Percentiles rank a stretch among this genome's conserved stretches.
Evolutionary conservation across 2,888 invertebrate genomes (phyloP).

Genomic region (Chloroclystis v-ata): DNA sequence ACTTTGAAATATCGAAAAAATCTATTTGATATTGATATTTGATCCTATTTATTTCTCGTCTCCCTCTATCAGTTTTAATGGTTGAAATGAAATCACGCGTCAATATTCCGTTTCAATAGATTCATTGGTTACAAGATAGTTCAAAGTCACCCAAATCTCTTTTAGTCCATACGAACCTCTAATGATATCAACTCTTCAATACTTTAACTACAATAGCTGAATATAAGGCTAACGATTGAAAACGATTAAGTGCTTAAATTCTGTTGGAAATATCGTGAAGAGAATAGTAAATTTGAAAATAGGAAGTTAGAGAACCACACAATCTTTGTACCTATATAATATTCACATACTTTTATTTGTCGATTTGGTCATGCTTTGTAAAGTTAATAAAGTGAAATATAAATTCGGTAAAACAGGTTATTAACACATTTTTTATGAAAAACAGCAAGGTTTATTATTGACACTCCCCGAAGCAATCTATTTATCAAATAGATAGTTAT

Average conservation of each 20-base stretch:
- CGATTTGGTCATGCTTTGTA: too few relatives aligned
- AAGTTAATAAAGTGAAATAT: too few relatives aligned
- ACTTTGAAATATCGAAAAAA: conserved; percentile 14
- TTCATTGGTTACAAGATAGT: not conserved
- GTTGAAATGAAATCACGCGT: too few relatives aligned
- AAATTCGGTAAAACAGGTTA: too few relatives aligned
- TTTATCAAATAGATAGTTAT: too few relatives aligned
- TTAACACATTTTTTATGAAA: too few relatives aligned
- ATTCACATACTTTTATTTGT: not conserved
- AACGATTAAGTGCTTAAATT: conserved; percentile 20
- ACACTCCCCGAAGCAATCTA: too few relatives aligned
- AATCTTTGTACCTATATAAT: not conserved
- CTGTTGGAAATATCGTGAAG: conserved; percentile 19
- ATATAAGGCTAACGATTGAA: conserved; percentile 18
- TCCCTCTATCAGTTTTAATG: too few relatives aligned
- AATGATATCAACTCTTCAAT: conserved; percentile 27
- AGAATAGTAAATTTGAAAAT: not conserved
- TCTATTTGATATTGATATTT: too few relatives aligned
- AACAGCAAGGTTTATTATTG: too few relatives aligned
- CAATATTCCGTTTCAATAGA: too few relatives aligned
- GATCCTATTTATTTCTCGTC: too few relatives aligned
- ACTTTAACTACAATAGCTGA: conserved; percentile 25
- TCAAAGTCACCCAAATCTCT: conserved; percentile 13
- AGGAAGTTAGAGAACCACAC: not conserved
- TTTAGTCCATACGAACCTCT: conserved; percentile 14